Conservation (phyloP, 2,888 invertebrate species). For the Machimus atricapillus region DNA sequence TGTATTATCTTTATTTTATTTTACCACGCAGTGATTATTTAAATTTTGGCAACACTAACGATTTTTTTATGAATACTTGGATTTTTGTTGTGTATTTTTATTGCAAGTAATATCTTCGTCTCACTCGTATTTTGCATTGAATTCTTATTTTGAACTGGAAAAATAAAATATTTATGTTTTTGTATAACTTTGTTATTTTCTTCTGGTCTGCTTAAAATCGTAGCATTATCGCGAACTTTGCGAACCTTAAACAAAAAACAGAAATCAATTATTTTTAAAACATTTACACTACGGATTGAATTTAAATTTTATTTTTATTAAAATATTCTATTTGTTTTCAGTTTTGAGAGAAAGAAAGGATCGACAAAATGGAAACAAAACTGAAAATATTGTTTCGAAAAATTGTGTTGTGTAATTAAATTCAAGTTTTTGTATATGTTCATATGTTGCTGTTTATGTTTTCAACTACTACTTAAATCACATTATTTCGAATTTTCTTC, state of each 20-base stretch:
- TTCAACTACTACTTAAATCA: not conserved
- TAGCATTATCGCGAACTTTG: not conserved
- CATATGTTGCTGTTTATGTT: not conserved
- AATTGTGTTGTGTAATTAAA: not conserved
- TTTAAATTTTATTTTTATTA: not conserved
- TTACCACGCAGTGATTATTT: not conserved
- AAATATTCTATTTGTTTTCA: not conserved
- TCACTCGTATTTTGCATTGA: not conserved
- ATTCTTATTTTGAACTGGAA: not conserved
- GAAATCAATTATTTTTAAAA: not conserved
- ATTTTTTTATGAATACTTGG: not conserved
- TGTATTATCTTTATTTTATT: not conserved
- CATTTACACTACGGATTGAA: not conserved
- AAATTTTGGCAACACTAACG: slow-evolving; percentile 7
- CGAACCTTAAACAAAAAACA: not conserved
- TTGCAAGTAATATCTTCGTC: not conserved
- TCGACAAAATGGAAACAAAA: not conserved
- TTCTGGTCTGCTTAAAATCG: not conserved
- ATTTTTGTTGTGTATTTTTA: not conserved
- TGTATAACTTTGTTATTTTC: not conserved
- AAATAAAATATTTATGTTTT: not conserved
- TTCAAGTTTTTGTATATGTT: not conserved
- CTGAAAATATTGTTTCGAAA: not conserved
- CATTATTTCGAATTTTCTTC: not conserved
- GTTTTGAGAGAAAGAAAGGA: not conserved